A percentile compares a stretch with the other conserved stretches of the same genome.
Evolutionary conservation across 1,140 invertebrate genomes (phyloP).

Genomic region (Eufriesea mexicana): DNA sequence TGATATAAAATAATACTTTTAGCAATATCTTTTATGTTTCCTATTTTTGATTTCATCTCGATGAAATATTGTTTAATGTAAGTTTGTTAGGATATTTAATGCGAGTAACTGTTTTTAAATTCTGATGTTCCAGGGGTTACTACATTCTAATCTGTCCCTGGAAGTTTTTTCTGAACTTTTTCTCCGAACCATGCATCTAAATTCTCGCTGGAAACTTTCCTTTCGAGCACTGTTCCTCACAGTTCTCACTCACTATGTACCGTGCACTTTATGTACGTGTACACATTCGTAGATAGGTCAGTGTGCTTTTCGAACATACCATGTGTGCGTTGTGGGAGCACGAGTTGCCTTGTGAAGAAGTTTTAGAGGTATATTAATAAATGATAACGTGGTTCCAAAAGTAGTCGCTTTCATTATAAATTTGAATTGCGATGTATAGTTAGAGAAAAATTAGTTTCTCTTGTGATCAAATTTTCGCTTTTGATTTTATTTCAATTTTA

Average conservation of each 20-base stretch:
- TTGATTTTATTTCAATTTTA: too few species aligned
- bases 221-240: background rate
- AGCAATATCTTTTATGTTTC: too few species aligned
- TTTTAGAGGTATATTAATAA: background rate
- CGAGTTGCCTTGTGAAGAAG: background rate
- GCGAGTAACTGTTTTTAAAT: background rate
- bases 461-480: too few species aligned
- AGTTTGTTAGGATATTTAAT: background rate
- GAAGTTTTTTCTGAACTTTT: background rate
- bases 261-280: background rate
- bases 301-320: background rate
- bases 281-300: background rate
- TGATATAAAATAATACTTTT: too few species aligned
- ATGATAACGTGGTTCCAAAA: background rate
- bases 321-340: background rate
- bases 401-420: too few species aligned
- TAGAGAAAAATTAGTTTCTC: too few species aligned
- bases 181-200: background rate
- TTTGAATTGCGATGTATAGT: too few species aligned
- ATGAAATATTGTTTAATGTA: too few species aligned
- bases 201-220: slow-evolving; percentile 2
- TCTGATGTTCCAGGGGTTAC: background rate
- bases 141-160: background rate
- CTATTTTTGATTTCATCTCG: too few species aligned
- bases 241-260: background rate